A percentile compares a stretch with the other conserved stretches of the same genome.
phyloP scores from a whole-genome alignment of 2,888 invertebrate genomes.

The Ennomos quercinarius region DNA sequence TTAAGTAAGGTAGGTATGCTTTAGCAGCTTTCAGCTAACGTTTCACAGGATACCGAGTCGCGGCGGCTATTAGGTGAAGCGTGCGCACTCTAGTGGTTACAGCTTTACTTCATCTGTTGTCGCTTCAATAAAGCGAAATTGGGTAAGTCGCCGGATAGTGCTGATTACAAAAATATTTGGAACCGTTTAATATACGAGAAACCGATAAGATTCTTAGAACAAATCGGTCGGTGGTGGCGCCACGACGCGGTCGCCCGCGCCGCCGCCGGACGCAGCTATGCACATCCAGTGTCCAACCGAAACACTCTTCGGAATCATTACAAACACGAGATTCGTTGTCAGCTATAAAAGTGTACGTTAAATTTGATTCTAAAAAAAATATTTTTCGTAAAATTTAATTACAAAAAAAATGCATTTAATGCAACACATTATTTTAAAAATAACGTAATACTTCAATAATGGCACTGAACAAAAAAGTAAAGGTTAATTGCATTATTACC shows the following conservation, averaged over 20 bases:
- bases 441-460: constrained; percentile 82
- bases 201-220: constrained; percentile 59
- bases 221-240: constrained; percentile 48
- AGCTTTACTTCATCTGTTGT: background rate
- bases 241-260: too few species aligned
- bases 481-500: constrained; percentile 58
- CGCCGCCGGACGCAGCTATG: constrained; percentile 67
- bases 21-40: constrained; percentile 72
- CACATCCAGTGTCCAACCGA: constrained; percentile 67
- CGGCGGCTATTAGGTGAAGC: constrained; percentile 1
- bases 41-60: constrained; percentile 48
- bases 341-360: constrained; percentile 51
- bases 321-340: constrained; percentile 78
- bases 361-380: constrained; percentile 58
- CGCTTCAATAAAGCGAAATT: constrained; percentile 19
- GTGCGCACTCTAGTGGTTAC: constrained; percentile 7
- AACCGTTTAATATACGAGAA: constrained; percentile 34
- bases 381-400: constrained; percentile 45
- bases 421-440: constrained; percentile 81
- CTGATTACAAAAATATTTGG: constrained; percentile 40
- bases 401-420: constrained; percentile 77
- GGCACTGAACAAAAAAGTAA: constrained; percentile 78
- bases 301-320: constrained; percentile 57
- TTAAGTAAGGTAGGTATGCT: constrained; percentile 65
- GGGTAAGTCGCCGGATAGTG: constrained; percentile 30